Base-by-base conservation (phyloP, 2,888 invertebrate genomes). In the Nomada fabriciana region DNA sequence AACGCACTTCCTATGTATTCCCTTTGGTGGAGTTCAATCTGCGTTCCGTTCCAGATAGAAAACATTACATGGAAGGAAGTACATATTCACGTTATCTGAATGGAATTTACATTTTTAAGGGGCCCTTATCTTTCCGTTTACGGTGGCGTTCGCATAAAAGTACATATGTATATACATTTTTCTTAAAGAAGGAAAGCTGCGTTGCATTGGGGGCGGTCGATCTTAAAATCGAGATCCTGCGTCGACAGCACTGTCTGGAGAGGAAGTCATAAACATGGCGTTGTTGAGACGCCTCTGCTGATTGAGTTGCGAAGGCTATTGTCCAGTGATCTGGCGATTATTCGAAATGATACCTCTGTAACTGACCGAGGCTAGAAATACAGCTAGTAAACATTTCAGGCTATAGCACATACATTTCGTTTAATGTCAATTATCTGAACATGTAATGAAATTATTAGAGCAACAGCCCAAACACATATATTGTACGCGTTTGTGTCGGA, bases 181-280 rank as follows among this genome's bases (percentile, higher is more conserved):
- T 63, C 23, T 53, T 11, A 42, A 13, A n/a, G 47, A 42, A 18
- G 25, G 59, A 55, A 25, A 73, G 53, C 64, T 55, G 53, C 55
- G 61, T 20, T 55, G 47, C 64, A 55, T 47, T 64, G 64, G 25
- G 43, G 72, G 25, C 25, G 72, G 42, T 42, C 75, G 61, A 83
- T 84, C 77, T 85, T 82, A 88, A 89, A 88, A 88, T 88, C 88
- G 87, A 61, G 68, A 60, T 64, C 50, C 60, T 36, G 53, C 68
- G 69, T 55, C 60, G 63, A 60, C 20, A 36, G 36, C 50, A 57
- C 65, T 57, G 36, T 52, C 57, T 47, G 69, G 65, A 50, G 73
- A 76, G 73, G 83, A 83, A 83, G 73, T 76, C 72, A 57, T 76
- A 63, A 76, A 36, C 36, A 36, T 7, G 36, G 36, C 7, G 36